Conservation (phyloP, 2,888 invertebrate genomes). For the Meandrusa payeni region DNA sequence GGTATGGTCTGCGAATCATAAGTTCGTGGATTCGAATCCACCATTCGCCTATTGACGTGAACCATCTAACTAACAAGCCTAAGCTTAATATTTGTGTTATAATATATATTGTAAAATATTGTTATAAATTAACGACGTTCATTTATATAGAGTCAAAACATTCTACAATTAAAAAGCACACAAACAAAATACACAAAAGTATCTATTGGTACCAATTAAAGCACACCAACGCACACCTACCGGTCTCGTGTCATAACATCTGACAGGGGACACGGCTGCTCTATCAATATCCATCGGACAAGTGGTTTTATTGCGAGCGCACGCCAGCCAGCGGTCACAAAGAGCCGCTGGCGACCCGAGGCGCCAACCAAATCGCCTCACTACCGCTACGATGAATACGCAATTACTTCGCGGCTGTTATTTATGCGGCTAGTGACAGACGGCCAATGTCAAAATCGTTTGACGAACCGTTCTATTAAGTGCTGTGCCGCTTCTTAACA, state of each 20-base stretch:
- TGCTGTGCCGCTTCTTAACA: constrained; percentile 1
- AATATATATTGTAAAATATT: no score
- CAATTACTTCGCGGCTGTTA: constrained; percentile 20
- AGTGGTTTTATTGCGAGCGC: constrained; percentile 20
- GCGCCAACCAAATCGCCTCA: constrained; percentile 22
- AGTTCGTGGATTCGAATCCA: no score
- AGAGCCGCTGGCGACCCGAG: constrained; percentile 21
- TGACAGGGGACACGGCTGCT: constrained; percentile 9
- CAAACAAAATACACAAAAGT: constrained; percentile 4
- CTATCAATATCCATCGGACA: constrained; percentile 23
- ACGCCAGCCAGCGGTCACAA: constrained; percentile 17
- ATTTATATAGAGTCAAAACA: no score
- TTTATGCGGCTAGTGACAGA: constrained; percentile 17
- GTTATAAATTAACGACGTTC: no score
- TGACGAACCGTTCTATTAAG: constrained; percentile 7
- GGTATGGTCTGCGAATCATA: no score
- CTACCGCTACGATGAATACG: constrained; percentile 23
- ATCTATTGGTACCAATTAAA: constrained; percentile 19
- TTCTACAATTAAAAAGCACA: constrained; percentile 1
- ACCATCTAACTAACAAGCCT: no score
- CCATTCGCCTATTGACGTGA: no score
- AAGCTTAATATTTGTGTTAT: no score
- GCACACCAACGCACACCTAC: constrained; percentile 10
- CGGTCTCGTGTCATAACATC: constrained; percentile 19
- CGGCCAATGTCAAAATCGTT: constrained; percentile 4